Conservation (phyloP, 2,113 vertebrate genomes). For the Microcebus murinus region DNA sequence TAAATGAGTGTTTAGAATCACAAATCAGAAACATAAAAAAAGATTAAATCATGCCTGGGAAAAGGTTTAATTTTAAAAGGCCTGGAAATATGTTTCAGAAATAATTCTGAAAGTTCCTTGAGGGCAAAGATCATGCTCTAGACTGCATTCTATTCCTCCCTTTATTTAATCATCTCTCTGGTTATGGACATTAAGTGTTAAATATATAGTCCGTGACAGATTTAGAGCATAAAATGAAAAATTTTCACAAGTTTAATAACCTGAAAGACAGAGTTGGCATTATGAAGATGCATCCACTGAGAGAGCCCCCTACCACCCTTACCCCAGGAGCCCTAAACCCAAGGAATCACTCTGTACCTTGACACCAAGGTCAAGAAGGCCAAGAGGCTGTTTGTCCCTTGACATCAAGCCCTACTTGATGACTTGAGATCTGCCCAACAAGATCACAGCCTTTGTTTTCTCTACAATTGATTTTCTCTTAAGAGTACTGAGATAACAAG, state of each 20-base stretch:
- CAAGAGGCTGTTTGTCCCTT: no score
- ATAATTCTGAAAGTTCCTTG: not conserved
- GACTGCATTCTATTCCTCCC: not conserved
- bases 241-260: not conserved
- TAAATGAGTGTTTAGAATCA: not conserved
- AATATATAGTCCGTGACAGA: not conserved
- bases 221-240: not conserved
- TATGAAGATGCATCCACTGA: not conserved
- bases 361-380: not conserved
- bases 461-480: not conserved
- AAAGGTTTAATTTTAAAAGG: not conserved
- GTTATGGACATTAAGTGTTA: not conserved
- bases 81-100: slow-evolving; percentile 33
- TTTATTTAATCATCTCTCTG: not conserved
- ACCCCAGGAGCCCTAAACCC: not conserved
- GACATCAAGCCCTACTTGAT: not conserved
- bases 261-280: not conserved
- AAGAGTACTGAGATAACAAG: not conserved
- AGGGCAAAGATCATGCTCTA: not conserved
- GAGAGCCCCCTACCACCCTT: not conserved
- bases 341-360: not conserved
- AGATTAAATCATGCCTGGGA: not conserved
- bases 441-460: not conserved
- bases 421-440: not conserved
- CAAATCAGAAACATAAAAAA: not conserved